phyloP scores from a whole-genome alignment of 2,797 vertebrate species.

The Clarias fuscus region DNA sequence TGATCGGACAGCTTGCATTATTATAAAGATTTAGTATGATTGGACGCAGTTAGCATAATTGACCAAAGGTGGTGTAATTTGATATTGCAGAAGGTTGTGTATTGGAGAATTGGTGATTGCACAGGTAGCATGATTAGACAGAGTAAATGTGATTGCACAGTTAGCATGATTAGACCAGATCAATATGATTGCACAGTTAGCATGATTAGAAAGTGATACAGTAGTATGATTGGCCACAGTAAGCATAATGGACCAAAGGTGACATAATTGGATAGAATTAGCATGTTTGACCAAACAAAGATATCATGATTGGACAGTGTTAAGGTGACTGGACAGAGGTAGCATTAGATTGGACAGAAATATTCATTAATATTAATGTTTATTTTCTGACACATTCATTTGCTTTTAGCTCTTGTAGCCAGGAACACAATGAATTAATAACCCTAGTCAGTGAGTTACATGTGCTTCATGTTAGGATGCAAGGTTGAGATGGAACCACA shows the following conservation, averaged over 20 bases:
- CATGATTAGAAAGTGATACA: background rate
- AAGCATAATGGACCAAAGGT: background rate
- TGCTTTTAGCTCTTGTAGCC: background rate
- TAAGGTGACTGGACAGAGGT: no score
- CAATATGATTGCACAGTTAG: background rate
- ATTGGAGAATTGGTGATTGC: background rate
- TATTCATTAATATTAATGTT: background rate
- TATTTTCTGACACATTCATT: background rate
- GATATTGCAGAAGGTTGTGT: no score
- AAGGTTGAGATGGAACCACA: background rate
- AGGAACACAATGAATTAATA: background rate
- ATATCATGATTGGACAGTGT: no score
- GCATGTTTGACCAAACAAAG: no score
- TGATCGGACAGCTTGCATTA: background rate
- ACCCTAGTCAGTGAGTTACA: background rate
- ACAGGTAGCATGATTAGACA: background rate
- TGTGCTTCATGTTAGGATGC: background rate
- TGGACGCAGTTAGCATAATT: background rate
- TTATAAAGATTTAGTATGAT: background rate
- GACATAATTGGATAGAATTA: no score
- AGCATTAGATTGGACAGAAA: background rate
- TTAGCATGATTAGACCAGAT: background rate
- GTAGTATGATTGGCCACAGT: background rate
- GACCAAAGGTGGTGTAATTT: background rate
- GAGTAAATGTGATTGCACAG: background rate